Base-by-base conservation (phyloP, 2,113 vertebrate genomes). In the Coracopsis vasa region DNA sequence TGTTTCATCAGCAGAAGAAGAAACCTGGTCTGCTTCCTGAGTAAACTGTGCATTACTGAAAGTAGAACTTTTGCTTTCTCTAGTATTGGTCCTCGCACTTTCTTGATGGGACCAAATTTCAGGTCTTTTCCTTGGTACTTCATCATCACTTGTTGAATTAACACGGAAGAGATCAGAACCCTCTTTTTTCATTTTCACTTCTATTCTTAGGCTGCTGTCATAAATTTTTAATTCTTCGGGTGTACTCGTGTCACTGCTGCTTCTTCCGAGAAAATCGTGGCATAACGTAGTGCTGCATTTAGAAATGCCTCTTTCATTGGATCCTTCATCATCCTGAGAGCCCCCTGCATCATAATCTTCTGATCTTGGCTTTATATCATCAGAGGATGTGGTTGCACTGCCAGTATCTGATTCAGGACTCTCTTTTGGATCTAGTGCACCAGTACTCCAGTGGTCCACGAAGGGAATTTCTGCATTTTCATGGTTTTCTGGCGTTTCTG, bases 331-430 rank as follows among this genome's bases (percentile, higher is more conserved):
- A 10, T 99, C 99, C 85, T 99, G 99, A 61, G 99, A 99, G 16
- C 99, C 99, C n/a, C 99, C 99, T 0, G 99, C 99, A 71, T 99
- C 99, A 73, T 99, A 99, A 97, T 99, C 99, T 98, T 99, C 99
- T 2, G 99, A 99, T 84, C 99, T 98, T 44, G 99, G 99, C 96
- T 99, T 99, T 96, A 99, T 99, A 94, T 99, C 99, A 53, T 99
- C 99, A 5, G 99, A 99, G 58, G 99, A 99, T 7, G 99, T 99
- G 60, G 99, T 99, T 39, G 98, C 98, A 93, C 99, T 99, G 94
- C 98, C 99, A 2, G 98, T 99, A 94, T 99, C 99, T 0, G 99
- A 99, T 79, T 99, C 98, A 2, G 99, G 99, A 80, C 99, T 99
- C 92, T 98, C 98, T 95, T 98, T 98, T 72, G 98, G 98, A 92